Conservation (phyloP, 2,113 vertebrate species). For the Fukomys damarensis region DNA sequence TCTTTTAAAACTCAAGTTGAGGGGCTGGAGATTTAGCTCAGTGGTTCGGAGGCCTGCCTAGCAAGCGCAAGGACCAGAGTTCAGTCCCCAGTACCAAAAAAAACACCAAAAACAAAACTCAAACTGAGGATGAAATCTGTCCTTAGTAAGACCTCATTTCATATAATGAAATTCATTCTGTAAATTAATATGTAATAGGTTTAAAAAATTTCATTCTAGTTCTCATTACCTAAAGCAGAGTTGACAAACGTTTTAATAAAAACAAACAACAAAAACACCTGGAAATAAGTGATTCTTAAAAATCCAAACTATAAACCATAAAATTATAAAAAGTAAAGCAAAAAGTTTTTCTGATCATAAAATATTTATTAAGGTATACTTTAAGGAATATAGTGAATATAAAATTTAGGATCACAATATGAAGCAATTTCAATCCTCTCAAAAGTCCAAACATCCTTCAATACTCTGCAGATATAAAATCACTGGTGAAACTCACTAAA, state of each 20-base stretch:
- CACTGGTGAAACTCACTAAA: conserved; percentile 92
- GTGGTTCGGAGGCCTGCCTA: too few species aligned
- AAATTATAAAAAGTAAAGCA: conserved; percentile 78
- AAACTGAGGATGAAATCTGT: not conserved
- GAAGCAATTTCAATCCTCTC: conserved; percentile 93
- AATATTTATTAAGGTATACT: conserved; percentile 99
- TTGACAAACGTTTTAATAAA: conserved; percentile 52
- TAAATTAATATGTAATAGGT: not conserved
- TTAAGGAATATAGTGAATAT: conserved; percentile 98
- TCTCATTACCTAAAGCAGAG: conserved; percentile 53
- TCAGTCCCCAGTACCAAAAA: too few species aligned
- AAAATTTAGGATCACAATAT: conserved; percentile 99
- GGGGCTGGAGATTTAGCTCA: too few species aligned
- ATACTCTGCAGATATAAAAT: conserved; percentile 89
- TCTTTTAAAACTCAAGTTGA: too few species aligned
- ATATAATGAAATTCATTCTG: not conserved
- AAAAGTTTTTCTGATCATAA: conserved; percentile 92
- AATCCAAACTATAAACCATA: not conserved
- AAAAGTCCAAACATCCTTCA: conserved; percentile 90
- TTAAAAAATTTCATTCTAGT: not conserved
- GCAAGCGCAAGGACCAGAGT: too few species aligned
- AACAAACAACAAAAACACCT: conserved; percentile 30
- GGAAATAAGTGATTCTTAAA: conserved; percentile 52
- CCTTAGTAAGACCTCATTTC: conserved; percentile 32
- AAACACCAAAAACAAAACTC: not conserved